phyloP scores from a whole-genome alignment of 2,888 invertebrate genomes.

The Chrysolina oricalcia region DNA sequence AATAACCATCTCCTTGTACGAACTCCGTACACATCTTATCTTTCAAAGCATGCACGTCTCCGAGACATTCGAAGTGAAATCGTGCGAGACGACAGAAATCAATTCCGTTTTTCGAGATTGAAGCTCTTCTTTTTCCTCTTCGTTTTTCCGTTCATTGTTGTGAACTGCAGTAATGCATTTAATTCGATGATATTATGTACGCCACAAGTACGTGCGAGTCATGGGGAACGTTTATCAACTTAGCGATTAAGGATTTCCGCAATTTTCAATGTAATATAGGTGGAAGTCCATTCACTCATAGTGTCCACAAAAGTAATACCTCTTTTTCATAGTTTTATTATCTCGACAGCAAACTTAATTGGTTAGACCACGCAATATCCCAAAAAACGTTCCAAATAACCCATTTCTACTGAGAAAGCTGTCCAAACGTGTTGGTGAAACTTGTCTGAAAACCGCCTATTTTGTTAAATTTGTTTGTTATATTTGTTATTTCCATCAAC shows the following conservation, averaged over 20 bases:
- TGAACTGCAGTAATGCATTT: slow-evolving; percentile 26
- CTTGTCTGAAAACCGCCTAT: too few relatives aligned
- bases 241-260: background rate
- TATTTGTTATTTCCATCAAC: too few relatives aligned
- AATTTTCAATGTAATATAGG: background rate
- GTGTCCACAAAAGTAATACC: too few relatives aligned
- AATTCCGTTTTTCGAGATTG: slow-evolving; percentile 39
- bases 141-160: slow-evolving; percentile 21
- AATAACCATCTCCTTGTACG: background rate
- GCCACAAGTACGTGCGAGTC: background rate
- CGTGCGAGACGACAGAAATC: slow-evolving; percentile 39
- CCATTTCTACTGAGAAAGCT: too few relatives aligned
- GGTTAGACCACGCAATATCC: too few relatives aligned
- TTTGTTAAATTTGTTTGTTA: too few relatives aligned
- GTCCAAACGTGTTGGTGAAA: too few relatives aligned
- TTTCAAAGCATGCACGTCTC: slow-evolving; percentile 21
- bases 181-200: slow-evolving; percentile 21
- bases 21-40: slow-evolving; percentile 20
- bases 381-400: too few relatives aligned
- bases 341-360: too few relatives aligned
- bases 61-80: slow-evolving; percentile 32
- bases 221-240: background rate
- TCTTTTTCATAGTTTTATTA: too few relatives aligned
- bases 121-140: slow-evolving; percentile 16
- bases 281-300: background rate